phyloP scores from a whole-genome alignment of 1,140 invertebrate genomes.

The Ridgeia piscesae region DNA sequence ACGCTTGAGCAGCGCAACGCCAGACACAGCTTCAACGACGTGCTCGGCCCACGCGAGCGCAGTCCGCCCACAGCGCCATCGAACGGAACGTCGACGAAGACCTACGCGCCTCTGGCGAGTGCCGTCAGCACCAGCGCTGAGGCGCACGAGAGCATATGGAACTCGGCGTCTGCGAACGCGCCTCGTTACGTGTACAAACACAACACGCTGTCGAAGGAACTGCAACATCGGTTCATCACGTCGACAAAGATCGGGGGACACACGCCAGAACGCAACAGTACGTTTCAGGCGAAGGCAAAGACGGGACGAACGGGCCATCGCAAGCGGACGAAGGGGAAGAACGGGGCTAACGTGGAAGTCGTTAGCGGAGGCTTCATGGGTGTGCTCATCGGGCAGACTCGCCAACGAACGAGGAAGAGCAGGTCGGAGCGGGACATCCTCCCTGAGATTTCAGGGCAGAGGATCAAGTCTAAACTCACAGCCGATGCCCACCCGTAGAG shows the following conservation, averaged over 20 bases:
- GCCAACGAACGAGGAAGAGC: not conserved
- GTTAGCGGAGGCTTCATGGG: not conserved
- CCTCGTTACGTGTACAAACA: not conserved
- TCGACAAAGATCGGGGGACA: not conserved
- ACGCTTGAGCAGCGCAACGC: not conserved
- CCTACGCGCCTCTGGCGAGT: not conserved
- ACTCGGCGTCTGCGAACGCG: not conserved
- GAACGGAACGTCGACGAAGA: not conserved
- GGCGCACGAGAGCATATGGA: not conserved
- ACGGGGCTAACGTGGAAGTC: not conserved
- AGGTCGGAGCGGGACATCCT: not conserved
- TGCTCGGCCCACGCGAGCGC: not conserved
- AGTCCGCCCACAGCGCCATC: not conserved
- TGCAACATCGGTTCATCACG: not conserved
- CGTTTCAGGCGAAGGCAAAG: not conserved
- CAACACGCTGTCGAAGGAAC: not conserved
- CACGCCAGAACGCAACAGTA: not conserved
- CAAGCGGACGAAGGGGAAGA: not conserved
- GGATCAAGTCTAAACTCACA: not conserved
- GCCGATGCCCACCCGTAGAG: not conserved
- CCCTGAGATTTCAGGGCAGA: not conserved
- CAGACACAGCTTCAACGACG: not conserved
- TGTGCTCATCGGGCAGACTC: not conserved
- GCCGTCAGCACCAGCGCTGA: not conserved
- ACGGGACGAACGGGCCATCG: not conserved